Percentiles rank a stretch among this genome's conserved stretches.
phyloP scores from a whole-genome alignment of 2,888 invertebrate genomes.

The Mystacides longicornis region DNA sequence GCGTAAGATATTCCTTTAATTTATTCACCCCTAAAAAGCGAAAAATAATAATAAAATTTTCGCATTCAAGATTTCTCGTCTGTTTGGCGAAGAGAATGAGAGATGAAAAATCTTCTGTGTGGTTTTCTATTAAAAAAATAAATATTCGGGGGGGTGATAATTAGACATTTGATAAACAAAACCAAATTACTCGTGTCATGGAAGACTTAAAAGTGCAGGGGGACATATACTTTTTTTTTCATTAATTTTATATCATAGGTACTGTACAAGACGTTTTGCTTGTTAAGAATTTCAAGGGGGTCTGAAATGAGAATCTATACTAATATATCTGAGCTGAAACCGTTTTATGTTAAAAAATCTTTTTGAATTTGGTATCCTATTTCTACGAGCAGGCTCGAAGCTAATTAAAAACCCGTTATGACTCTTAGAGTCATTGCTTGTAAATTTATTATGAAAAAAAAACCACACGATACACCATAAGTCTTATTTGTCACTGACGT shows the following conservation, averaged over 20 bases:
- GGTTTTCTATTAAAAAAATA: constrained; percentile 12
- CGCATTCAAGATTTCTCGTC: neutral
- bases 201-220: constrained; percentile 3
- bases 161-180: constrained; percentile 24
- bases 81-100: neutral
- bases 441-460: neutral
- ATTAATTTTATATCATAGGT: constrained; percentile 21
- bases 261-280: neutral
- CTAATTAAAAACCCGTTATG: neutral
- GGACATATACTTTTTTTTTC: neutral
- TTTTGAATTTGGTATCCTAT: no score
- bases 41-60: constrained; percentile 1
- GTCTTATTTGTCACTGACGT: no score
- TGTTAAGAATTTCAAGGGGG: neutral
- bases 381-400: no score
- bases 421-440: neutral
- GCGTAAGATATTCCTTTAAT: constrained; percentile 21
- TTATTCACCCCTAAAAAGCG: constrained; percentile 22
- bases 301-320: neutral
- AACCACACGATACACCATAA: no score
- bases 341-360: neutral
- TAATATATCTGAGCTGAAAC: neutral
- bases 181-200: constrained; percentile 21
- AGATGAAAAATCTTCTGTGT: constrained; percentile 1
- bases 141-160: constrained; percentile 16